Conservation (phyloP, 2,113 vertebrate species). For the Pipra filicauda region DNA sequence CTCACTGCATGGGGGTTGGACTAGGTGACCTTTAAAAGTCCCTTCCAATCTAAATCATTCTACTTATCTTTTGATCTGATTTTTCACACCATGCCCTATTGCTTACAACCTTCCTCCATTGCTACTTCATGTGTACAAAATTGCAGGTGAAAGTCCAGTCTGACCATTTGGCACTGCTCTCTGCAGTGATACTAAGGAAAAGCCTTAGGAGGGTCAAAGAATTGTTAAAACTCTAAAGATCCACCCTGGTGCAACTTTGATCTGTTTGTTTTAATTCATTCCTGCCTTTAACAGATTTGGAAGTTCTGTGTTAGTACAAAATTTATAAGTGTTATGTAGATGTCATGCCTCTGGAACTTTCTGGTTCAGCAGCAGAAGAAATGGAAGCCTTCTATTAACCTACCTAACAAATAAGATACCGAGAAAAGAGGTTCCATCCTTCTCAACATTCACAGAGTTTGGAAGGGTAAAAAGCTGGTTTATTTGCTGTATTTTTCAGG, state of each 20-base stretch:
- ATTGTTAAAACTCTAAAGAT: neutral
- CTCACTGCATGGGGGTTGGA: accelerated
- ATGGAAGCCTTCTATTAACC: neutral
- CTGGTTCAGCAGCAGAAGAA: neutral
- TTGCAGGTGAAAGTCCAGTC: neutral
- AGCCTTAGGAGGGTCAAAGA: neutral
- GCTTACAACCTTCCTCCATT: neutral
- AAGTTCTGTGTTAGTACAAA: neutral
- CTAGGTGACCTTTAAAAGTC: neutral
- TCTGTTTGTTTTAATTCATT: slow-evolving; percentile 7
- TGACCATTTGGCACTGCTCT: neutral
- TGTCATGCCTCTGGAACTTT: neutral
- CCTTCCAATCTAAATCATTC: neutral
- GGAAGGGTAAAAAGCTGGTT: neutral
- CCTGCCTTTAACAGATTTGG: neutral
- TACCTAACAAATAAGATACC: neutral
- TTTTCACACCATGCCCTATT: neutral
- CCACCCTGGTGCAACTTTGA: neutral
- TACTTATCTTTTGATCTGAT: neutral
- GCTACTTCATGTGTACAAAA: neutral
- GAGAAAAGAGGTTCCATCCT: neutral
- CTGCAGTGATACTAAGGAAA: neutral
- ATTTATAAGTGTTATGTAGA: neutral
- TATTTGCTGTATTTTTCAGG: neutral
- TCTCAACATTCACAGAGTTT: neutral